A percentile compares a stretch with the other conserved stretches of the same genome.
Evolutionary conservation across 2,888 invertebrate species (phyloP).

Genomic region (Chouioia cunea): DNA sequence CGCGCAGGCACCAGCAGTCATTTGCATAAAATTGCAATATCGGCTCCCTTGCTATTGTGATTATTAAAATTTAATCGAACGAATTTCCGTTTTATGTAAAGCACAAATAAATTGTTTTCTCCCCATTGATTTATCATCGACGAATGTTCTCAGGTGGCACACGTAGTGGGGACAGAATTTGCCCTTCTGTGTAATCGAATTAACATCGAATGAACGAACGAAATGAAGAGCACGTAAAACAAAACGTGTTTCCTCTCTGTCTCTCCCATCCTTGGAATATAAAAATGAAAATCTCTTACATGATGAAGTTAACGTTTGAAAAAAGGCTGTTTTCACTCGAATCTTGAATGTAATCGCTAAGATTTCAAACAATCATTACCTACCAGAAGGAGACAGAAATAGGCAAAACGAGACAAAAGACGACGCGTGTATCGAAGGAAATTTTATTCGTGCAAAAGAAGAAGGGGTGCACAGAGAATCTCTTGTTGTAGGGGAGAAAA

Average conservation of each 20-base stretch:
- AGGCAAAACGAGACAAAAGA: slow-evolving; percentile 21
- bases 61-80: slow-evolving; percentile 41
- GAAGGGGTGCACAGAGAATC: slow-evolving; percentile 28
- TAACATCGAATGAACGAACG: neutral
- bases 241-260: slow-evolving; percentile 3
- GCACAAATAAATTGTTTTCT: slow-evolving; percentile 13
- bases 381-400: slow-evolving; percentile 8
- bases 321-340: slow-evolving; percentile 6
- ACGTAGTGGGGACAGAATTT: too few species aligned
- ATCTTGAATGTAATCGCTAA: slow-evolving; percentile 40
- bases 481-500: slow-evolving; percentile 37
- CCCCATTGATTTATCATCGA: too few species aligned
- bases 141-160: too few species aligned
- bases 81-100: slow-evolving; percentile 7
- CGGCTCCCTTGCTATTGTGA: slow-evolving; percentile 7
- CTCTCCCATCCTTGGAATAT: slow-evolving; percentile 1
- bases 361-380: slow-evolving; percentile 44
- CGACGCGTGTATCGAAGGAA: slow-evolving; percentile 39
- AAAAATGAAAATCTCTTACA: slow-evolving; percentile 25
- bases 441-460: neutral
- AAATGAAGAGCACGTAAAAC: slow-evolving; percentile 22
- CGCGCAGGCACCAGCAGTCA: neutral
- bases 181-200: too few species aligned
- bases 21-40: slow-evolving; percentile 41
- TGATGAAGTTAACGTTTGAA: slow-evolving; percentile 31